Percentiles rank a stretch among this genome's conserved stretches.
phyloP scores from a whole-genome alignment of 2,888 invertebrate species.

The Hipparchia sbordonii region DNA sequence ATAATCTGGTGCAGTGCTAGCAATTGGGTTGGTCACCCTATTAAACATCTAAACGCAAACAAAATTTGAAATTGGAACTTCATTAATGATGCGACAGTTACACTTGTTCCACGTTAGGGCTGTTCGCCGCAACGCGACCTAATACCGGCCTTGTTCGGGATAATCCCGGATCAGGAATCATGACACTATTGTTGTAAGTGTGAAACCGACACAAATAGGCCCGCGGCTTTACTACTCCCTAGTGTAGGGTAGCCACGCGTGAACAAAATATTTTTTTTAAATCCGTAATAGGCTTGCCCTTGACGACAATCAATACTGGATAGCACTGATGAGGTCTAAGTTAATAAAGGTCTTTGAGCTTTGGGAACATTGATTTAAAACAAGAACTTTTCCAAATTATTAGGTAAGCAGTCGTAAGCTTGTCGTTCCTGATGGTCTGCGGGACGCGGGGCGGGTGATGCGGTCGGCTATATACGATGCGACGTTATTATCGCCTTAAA shows the following conservation, averaged over 20 bases:
- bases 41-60: background rate
- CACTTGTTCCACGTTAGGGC: slow-evolving; percentile 73
- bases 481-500: too few relatives aligned
- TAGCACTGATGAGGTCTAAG: too few relatives aligned
- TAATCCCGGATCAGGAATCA: slow-evolving; percentile 82
- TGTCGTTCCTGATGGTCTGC: too few relatives aligned
- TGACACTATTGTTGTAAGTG: slow-evolving; percentile 84
- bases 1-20: too few relatives aligned
- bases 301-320: too few relatives aligned
- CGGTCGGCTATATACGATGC: too few relatives aligned
- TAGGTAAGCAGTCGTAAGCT: too few relatives aligned
- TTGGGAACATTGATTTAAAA: too few relatives aligned
- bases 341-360: background rate
- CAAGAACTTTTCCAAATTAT: too few relatives aligned
- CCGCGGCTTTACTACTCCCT: slow-evolving; percentile 63
- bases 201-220: slow-evolving; percentile 83
- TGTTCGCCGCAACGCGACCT: slow-evolving; percentile 80
- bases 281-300: too few relatives aligned
- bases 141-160: slow-evolving; percentile 75
- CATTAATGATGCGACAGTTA: slow-evolving; percentile 62
- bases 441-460: too few relatives aligned
- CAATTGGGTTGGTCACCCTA: too few relatives aligned
- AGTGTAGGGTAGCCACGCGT: background rate
- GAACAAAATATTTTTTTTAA: background rate
- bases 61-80: slow-evolving; percentile 67